Percentiles rank a stretch among this genome's conserved stretches.
Conservation (phyloP, 2,797 vertebrate genomes). For the Poecilia wingei region DNA sequence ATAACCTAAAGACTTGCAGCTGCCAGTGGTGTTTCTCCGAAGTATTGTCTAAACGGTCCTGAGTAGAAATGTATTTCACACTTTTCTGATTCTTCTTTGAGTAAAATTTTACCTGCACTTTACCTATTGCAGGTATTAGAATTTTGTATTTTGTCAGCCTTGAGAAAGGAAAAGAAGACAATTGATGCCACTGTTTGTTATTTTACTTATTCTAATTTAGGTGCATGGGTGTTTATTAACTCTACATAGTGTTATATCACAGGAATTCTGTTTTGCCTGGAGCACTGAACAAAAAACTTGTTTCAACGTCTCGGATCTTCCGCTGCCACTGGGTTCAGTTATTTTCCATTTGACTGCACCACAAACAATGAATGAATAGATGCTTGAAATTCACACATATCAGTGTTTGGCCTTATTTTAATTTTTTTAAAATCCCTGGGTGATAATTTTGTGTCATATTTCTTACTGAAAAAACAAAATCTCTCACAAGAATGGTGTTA, state of each 20-base stretch:
- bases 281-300: conserved; percentile 17
- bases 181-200: conserved; percentile 16
- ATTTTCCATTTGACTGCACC: conserved; percentile 8
- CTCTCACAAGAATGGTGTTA: conserved; percentile 18
- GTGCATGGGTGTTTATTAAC: conserved; percentile 31
- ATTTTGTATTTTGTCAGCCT: neutral
- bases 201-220: conserved; percentile 34
- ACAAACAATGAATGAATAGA: neutral
- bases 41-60: neutral
- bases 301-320: conserved; percentile 15
- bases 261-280: conserved; percentile 17
- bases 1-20: neutral
- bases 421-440: conserved; percentile 15
- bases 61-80: neutral
- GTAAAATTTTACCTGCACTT: neutral
- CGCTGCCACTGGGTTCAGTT: conserved; percentile 2
- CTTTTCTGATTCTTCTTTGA: neutral
- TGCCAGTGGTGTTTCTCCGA: neutral
- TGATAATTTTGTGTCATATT: conserved; percentile 26
- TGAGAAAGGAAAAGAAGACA: conserved; percentile 18
- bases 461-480: conserved; percentile 23
- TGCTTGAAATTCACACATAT: conserved; percentile 4
- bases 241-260: conserved; percentile 34
- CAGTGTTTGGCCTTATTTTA: neutral
- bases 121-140: neutral